A percentile compares a stretch with the other conserved stretches of the same genome.
Conservation (phyloP, 2,797 vertebrate species). For the Danio albolineatus region DNA sequence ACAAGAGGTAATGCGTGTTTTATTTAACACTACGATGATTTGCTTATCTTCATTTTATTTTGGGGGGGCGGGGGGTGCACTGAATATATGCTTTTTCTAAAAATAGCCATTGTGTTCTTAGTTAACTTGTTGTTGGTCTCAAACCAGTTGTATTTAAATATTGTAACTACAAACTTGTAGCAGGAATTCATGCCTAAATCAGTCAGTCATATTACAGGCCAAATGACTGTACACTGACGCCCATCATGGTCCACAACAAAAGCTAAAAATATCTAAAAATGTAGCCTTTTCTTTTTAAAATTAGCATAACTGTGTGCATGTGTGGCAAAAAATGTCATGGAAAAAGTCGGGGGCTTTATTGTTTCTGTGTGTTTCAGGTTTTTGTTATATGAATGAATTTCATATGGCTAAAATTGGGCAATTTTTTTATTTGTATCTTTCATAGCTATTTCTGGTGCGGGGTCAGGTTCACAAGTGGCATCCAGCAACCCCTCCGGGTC, state of each 20-base stretch:
- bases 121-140: background rate
- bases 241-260: constrained; percentile 10
- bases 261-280: background rate
- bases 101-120: constrained; percentile 24
- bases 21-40: constrained; percentile 50
- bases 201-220: background rate
- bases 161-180: background rate
- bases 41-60: constrained; percentile 38
- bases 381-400: constrained; percentile 57
- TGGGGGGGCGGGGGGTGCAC: background rate
- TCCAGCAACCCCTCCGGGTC: constrained; percentile 17
- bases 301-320: constrained; percentile 32
- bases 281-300: constrained; percentile 6
- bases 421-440: constrained; percentile 40
- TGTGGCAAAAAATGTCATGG: constrained; percentile 27
- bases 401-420: constrained; percentile 51
- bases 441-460: constrained; percentile 35
- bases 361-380: constrained; percentile 51
- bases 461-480: constrained; percentile 45
- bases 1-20: constrained; percentile 57
- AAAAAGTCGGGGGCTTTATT: constrained; percentile 33
- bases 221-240: background rate
- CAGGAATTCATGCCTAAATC: background rate
- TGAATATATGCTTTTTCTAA: constrained; percentile 48
- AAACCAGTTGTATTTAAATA: constrained; percentile 7